These are phyloP conservation scores for Protonemura montana DNA, from an alignment of 2,888 invertebrate genomes.

Conservation along the genomic window DNA sequence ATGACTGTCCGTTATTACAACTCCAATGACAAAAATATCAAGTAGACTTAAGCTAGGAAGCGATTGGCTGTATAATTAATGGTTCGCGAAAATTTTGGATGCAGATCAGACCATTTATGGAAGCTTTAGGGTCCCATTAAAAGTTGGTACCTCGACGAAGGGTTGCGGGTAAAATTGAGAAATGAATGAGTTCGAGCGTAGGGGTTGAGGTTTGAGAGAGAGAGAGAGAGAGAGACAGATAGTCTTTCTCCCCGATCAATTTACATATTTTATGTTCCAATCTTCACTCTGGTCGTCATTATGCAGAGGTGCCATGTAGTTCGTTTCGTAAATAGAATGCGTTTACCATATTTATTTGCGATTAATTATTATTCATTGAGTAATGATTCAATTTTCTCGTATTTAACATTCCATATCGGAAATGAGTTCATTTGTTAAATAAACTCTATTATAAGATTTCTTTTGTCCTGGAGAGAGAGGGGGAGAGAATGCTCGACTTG, in stretches of 20 bases:
- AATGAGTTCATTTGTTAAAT: neutral
- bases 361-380: neutral
- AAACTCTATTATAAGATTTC: neutral
- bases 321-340: neutral
- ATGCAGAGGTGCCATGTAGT: neutral
- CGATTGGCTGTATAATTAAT: constrained; percentile 47
- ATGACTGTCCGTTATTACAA: neutral
- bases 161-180: neutral
- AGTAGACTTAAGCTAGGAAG: constrained; percentile 5
- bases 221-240: neutral
- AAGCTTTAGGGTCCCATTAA: constrained; percentile 28
- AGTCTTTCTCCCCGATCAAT: neutral
- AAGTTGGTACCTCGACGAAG: neutral
- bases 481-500: neutral
- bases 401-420: neutral
- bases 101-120: constrained; percentile 20
- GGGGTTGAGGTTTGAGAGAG: neutral
- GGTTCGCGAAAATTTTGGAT: constrained; percentile 45
- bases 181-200: neutral
- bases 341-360: neutral
- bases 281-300: neutral
- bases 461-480: neutral
- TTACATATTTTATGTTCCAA: constrained; percentile 19
- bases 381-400: neutral
- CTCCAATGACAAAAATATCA: neutral